phyloP scores from a whole-genome alignment of 2,888 invertebrate species.

The Coleophora deauratella region DNA sequence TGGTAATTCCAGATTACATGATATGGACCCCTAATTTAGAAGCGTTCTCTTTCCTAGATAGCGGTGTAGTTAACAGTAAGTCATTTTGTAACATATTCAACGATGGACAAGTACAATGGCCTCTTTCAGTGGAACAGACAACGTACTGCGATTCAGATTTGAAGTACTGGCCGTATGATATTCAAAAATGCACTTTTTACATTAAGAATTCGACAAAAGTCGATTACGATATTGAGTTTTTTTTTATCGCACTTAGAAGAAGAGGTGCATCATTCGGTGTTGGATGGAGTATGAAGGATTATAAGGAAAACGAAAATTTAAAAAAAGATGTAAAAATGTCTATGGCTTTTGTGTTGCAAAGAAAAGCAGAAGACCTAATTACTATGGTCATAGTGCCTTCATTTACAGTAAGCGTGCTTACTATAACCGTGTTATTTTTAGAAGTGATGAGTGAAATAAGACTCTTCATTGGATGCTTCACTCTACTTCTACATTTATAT shows the following conservation, averaged over 20 bases:
- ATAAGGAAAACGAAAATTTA: constrained; percentile 16
- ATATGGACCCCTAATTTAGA: too few relatives aligned
- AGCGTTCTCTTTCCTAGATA: too few relatives aligned
- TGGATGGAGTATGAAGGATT: constrained; percentile 37
- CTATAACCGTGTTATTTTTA: constrained; percentile 23
- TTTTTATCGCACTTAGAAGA: too few relatives aligned
- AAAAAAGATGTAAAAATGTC: constrained; percentile 20
- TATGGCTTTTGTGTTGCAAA: constrained; percentile 30
- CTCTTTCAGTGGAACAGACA: neutral
- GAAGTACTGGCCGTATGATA: constrained; percentile 26
- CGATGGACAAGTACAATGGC: constrained; percentile 11
- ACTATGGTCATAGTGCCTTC: constrained; percentile 31
- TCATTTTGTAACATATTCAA: too few relatives aligned
- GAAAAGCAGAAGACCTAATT: constrained; percentile 29
- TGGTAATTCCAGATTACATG: too few relatives aligned
- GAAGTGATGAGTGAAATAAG: constrained; percentile 10
- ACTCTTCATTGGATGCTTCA: constrained; percentile 18
- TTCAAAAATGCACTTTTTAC: constrained; percentile 21
- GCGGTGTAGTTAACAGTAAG: too few relatives aligned
- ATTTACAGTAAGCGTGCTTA: constrained; percentile 24
- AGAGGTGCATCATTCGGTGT: constrained; percentile 25
- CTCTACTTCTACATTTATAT: constrained; percentile 28
- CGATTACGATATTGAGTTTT: constrained; percentile 4
- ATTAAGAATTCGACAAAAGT: constrained; percentile 4
- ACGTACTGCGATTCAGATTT: constrained; percentile 15